Evolutionary conservation across 2,113 vertebrate species (phyloP).

Genomic region (Clarias gariepinus): DNA sequence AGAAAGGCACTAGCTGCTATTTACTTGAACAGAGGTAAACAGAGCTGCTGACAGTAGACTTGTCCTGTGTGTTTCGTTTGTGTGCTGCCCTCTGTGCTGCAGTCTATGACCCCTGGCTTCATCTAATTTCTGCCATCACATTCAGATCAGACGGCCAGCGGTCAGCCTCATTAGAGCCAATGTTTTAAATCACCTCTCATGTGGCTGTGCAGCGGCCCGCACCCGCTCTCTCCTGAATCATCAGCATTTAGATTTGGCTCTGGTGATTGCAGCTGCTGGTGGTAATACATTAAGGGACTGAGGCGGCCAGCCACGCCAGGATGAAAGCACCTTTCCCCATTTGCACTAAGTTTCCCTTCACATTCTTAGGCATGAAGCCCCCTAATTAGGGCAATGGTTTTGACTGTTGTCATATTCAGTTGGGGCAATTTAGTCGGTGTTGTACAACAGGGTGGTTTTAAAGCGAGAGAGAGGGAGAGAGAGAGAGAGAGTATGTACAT

Average conservation of each 20-base stretch:
- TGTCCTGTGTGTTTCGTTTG: conserved; percentile 70
- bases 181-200: conserved; percentile 80
- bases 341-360: conserved; percentile 75
- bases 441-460: conserved; percentile 71
- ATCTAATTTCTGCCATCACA: conserved; percentile 77
- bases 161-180: conserved; percentile 80
- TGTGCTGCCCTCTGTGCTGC: conserved; percentile 63
- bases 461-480: conserved; percentile 52
- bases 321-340: conserved; percentile 77
- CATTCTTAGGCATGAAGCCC: conserved; percentile 75
- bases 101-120: conserved; percentile 69
- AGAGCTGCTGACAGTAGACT: conserved; percentile 63
- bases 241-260: conserved; percentile 79
- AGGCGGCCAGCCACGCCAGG: conserved; percentile 69
- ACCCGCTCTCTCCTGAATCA: conserved; percentile 73
- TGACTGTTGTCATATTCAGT: conserved; percentile 72
- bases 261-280: conserved; percentile 79
- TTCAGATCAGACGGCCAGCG: conserved; percentile 77
- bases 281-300: conserved; percentile 82
- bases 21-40: conserved; percentile 74
- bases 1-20: conserved; percentile 62
- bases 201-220: conserved; percentile 67
- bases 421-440: conserved; percentile 76
- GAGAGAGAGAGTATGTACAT: conserved; percentile 44
- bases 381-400: conserved; percentile 76